These are phyloP conservation scores for Sturmia bella DNA, from an alignment of 2,888 invertebrate genomes.

Conservation along the genomic window DNA sequence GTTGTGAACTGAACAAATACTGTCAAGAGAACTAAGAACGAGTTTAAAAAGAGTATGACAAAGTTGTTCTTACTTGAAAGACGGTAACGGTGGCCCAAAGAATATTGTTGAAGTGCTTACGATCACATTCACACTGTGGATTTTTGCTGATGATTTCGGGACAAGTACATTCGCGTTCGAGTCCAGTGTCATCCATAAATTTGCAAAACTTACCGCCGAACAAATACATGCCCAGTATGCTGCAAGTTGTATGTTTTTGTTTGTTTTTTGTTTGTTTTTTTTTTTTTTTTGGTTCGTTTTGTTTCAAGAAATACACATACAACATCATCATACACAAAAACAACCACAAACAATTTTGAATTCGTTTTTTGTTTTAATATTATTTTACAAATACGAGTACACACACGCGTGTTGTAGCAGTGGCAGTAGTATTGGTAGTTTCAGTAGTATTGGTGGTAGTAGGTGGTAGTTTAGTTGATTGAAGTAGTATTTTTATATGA, in stretches of 20 bases:
- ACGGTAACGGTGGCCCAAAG: constrained; percentile 98
- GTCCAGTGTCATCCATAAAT: constrained; percentile 92
- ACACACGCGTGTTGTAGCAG: constrained; percentile 70
- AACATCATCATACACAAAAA: constrained; percentile 59
- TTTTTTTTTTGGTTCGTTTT: constrained; percentile 26
- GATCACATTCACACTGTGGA: constrained; percentile 96
- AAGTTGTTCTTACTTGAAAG: constrained; percentile 91
- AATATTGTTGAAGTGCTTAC: constrained; percentile 99
- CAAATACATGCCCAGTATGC: constrained; percentile 99
- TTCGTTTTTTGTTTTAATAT: constrained; percentile 40
- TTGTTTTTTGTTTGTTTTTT: constrained; percentile 20
- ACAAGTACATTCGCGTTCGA: constrained; percentile 95
- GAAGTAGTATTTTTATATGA: constrained; percentile 70
- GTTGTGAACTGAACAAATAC: constrained; percentile 12
- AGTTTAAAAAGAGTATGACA: constrained; percentile 44
- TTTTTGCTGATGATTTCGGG: constrained; percentile 94
- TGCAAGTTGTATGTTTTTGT: constrained; percentile 82
- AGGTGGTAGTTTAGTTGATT: constrained; percentile 64
- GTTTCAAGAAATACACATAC: constrained; percentile 55
- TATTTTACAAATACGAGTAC: constrained; percentile 46
- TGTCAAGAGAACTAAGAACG: background rate
- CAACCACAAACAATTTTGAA: constrained; percentile 43
- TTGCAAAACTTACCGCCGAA: constrained; percentile 99
- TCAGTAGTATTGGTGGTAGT: constrained; percentile 58
- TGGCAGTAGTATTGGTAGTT: constrained; percentile 64